Base-by-base conservation (phyloP, 2,888 invertebrate genomes). In the Scaptomyza caliginosa region DNA sequence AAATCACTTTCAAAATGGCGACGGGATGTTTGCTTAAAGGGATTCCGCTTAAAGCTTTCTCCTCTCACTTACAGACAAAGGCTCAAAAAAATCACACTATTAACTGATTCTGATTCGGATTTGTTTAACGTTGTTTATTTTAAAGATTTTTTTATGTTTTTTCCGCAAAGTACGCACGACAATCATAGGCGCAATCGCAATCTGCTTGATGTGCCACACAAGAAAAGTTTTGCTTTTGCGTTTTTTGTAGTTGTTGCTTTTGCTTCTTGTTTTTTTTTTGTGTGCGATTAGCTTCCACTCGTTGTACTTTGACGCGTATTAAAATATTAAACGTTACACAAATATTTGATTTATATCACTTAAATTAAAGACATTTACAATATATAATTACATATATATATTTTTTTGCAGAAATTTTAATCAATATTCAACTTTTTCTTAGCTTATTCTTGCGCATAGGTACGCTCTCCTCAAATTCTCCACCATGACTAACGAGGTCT, bases 391-490 rank as follows among this genome's bases (percentile, higher is more conserved):
- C 78, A 84, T 84, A 78, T 80, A 83, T 86, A 73, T 75, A 63
- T 74, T 75, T 81, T 73, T 74, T 76, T 85, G 86, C 83, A 85
- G 85, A 82, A 81, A 83, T 82, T 86, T 86, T 72, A 77, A 81
- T 86, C 82, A 75, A 86, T 86, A 77, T 79, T 76, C 63, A 76
- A 75, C 80, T 79, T 63, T 62, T 81, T 71, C 78, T 74, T 81
- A 73, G 63, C 78, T 71, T 86, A 67, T 72, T 78, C 76, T 74
- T 77, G 87, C 89, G 89, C 81, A 74, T 82, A 65, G 67, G 69
- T 80, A 90, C 90, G 89, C 89, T 81, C 80, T 55, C 52, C 71
- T 79, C 88, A 78, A 87, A 83, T 86, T 85, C 84, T 88, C 88
- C 81, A 85, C 77, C 89, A 89, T 88, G 84, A 90, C 89, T 89